phyloP scores from a whole-genome alignment of 2,888 invertebrate genomes.

The Endotricha flammealis region DNA sequence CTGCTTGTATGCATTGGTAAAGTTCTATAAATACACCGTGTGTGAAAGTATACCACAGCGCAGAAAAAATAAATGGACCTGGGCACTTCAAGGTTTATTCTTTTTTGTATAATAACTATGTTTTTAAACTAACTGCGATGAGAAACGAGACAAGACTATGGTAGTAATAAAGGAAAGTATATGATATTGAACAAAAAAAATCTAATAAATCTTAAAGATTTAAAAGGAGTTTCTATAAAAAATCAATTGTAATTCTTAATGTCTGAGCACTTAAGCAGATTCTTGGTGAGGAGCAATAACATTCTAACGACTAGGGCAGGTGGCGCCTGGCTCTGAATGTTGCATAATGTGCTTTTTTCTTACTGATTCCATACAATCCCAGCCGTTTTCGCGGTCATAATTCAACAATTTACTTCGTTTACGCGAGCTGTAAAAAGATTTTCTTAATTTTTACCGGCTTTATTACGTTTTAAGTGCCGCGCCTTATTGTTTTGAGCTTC shows the following conservation, averaged over 20 bases:
- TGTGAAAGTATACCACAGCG: too few relatives aligned
- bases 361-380: conserved; percentile 30
- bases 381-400: conserved; percentile 29
- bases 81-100: too few relatives aligned
- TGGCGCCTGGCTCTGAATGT: conserved; percentile 47
- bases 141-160: too few relatives aligned
- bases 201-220: conserved; percentile 1
- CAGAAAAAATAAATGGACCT: too few relatives aligned
- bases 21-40: too few relatives aligned
- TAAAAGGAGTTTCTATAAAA: neutral
- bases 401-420: conserved; percentile 23
- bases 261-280: conserved; percentile 14
- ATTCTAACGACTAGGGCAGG: conserved; percentile 56
- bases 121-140: too few relatives aligned
- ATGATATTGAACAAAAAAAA: too few relatives aligned
- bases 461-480: conserved; percentile 3
- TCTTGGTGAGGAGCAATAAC: conserved; percentile 48
- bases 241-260: conserved; percentile 15
- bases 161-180: too few relatives aligned
- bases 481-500: conserved; percentile 1
- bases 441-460: conserved; percentile 19
- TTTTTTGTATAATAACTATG: too few relatives aligned
- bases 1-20: too few relatives aligned
- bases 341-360: conserved; percentile 67
- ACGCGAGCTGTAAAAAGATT: conserved; percentile 32